Evolutionary conservation across 2,888 invertebrate genomes (phyloP).

Genomic region (Acronicta alni): DNA sequence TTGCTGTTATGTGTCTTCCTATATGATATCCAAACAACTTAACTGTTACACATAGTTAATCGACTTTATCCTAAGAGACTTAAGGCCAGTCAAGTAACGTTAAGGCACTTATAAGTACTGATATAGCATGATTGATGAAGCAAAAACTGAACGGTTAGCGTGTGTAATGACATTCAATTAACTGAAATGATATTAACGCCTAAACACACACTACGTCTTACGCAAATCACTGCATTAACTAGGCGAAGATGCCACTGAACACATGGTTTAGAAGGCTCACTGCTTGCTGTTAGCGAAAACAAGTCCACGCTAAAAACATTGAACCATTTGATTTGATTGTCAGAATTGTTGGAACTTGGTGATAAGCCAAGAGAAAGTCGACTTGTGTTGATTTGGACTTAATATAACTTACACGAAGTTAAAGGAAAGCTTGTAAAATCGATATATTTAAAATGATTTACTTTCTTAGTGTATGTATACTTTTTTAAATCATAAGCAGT

Average conservation of each 20-base stretch:
- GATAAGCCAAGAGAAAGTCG: no score
- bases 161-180: conserved; percentile 52
- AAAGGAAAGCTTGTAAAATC: no score
- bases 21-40: not conserved
- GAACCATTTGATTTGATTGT: no score
- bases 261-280: conserved; percentile 9
- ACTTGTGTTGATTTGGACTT: no score
- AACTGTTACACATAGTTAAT: conserved; percentile 18
- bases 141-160: conserved; percentile 48
- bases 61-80: conserved; percentile 2
- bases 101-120: conserved; percentile 29
- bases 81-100: conserved; percentile 21
- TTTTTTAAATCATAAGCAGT: no score
- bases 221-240: conserved; percentile 54
- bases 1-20: no score
- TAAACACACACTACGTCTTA: conserved; percentile 53
- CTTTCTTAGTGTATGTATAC: no score
- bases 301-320: no score
- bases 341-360: no score
- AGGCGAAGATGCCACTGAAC: conserved; percentile 11
- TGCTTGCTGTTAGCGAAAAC: no score
- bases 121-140: conserved; percentile 42
- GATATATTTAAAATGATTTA: no score
- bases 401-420: no score
- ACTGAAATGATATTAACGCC: conserved; percentile 51